phyloP scores from a whole-genome alignment of 2,113 vertebrate genomes.

The Nematolebias whitei region DNA sequence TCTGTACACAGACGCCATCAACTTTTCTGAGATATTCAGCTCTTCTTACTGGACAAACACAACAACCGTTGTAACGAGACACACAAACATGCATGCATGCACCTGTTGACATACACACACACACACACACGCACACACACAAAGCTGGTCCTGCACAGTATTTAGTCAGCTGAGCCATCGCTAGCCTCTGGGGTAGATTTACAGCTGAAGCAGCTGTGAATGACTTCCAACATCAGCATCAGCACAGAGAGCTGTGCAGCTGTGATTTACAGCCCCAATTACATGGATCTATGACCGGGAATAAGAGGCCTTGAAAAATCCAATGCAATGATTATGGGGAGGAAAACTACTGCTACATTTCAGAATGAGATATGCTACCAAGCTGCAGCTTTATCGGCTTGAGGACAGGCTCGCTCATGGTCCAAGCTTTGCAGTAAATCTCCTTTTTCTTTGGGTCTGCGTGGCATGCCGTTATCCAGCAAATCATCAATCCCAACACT shows the following conservation, averaged over 20 bases:
- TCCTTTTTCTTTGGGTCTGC: conserved; percentile 50
- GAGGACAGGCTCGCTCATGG: conserved; percentile 45
- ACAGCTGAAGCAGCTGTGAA: conserved; percentile 58
- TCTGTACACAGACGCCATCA: background rate
- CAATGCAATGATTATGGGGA: conserved; percentile 69
- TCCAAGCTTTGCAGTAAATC: conserved; percentile 64
- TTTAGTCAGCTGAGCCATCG: conserved; percentile 70
- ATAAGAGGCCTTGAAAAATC: conserved; percentile 69
- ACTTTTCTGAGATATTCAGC: conserved; percentile 6
- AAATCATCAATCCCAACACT: conserved; percentile 57
- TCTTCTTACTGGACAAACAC: conserved; percentile 8
- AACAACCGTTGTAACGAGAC: background rate
- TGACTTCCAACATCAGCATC: conserved; percentile 67
- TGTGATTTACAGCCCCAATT: conserved; percentile 72
- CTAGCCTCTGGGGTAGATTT: conserved; percentile 59
- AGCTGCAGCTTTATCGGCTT: conserved; percentile 40
- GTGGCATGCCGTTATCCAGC: conserved; percentile 58
- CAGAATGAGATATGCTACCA: conserved; percentile 60
- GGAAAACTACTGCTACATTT: conserved; percentile 69
- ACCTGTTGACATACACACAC: conserved; percentile 12
- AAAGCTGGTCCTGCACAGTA: conserved; percentile 46
- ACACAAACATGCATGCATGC: conserved; percentile 6
- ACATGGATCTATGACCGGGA: conserved; percentile 67
- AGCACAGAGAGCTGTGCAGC: conserved; percentile 49
- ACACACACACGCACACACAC: conserved; percentile 18